These are phyloP conservation scores for Caenorhabditis uteleia DNA, from an alignment of 2,888 invertebrate genomes.

Conservation along the genomic window DNA sequence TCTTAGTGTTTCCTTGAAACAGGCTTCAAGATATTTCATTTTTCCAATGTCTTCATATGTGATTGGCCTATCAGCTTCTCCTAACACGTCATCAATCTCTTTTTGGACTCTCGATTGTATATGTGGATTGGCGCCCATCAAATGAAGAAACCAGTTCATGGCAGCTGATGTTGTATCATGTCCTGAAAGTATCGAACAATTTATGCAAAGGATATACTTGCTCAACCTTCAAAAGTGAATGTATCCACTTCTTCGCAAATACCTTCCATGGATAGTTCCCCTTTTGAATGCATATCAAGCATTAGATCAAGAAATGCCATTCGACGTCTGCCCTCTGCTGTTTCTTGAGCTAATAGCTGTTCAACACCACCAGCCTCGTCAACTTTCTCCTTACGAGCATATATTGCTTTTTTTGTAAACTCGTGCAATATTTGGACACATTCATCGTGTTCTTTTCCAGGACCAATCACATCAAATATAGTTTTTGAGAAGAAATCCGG, in stretches of 20 bases:
- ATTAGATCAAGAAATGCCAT: slow-evolving; percentile 72
- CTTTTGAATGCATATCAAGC: slow-evolving; percentile 69
- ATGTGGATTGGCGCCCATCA: slow-evolving; percentile 83
- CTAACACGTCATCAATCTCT: slow-evolving; percentile 69
- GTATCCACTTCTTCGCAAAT: slow-evolving; percentile 69
- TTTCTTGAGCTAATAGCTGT: slow-evolving; percentile 48
- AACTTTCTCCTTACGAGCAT: slow-evolving; percentile 50
- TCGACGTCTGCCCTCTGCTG: slow-evolving; percentile 53
- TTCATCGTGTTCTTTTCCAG: slow-evolving; percentile 70
- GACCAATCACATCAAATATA: slow-evolving; percentile 70
- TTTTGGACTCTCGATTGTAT: slow-evolving; percentile 77
- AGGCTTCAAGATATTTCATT: slow-evolving; percentile 72
- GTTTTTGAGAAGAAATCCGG: slow-evolving; percentile 72
- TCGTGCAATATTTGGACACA: slow-evolving; percentile 71
- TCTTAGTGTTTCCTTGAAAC: slow-evolving; percentile 66
- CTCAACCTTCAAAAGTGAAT: slow-evolving; percentile 66
- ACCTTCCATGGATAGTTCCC: slow-evolving; percentile 64
- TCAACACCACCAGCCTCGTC: slow-evolving; percentile 60
- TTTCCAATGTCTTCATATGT: slow-evolving; percentile 72
- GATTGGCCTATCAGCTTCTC: slow-evolving; percentile 67
- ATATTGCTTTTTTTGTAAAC: slow-evolving; percentile 70
- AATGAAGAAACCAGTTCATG: slow-evolving; percentile 84
- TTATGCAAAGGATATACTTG: background rate
- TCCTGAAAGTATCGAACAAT: slow-evolving; percentile 77
- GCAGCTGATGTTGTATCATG: slow-evolving; percentile 86